Evolutionary conservation across 2,888 invertebrate genomes (phyloP).

Genomic region (Zhengitettix transpicula): DNA sequence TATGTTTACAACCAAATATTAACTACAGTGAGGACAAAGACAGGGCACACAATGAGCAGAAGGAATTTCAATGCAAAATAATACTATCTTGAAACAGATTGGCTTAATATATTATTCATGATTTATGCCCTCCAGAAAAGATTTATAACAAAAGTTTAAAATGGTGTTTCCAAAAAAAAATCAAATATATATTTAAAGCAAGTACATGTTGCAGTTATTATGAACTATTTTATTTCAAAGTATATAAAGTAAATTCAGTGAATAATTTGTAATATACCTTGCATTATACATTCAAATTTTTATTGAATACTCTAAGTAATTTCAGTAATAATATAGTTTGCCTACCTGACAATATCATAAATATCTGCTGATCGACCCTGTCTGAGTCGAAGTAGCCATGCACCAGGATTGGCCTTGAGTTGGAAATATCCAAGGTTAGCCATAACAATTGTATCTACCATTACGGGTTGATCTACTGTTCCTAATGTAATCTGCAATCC

Average conservation of each 20-base stretch:
- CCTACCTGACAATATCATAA: conserved; percentile 70
- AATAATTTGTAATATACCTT: background rate
- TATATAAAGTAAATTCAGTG: background rate
- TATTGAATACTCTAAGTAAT: too few species aligned
- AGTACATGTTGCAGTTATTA: background rate
- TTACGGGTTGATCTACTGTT: conserved; percentile 54
- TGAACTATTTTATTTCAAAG: background rate
- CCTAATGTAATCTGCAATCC: conserved; percentile 94
- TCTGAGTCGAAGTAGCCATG: conserved; percentile 76
- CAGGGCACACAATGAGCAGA: too few species aligned
- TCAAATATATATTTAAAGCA: background rate
- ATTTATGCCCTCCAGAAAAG: too few species aligned
- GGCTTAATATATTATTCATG: too few species aligned
- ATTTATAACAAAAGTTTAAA: too few species aligned
- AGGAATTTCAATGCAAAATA: too few species aligned
- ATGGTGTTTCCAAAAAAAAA: too few species aligned
- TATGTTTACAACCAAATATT: too few species aligned
- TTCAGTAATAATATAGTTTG: conserved; percentile 3
- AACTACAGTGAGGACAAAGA: too few species aligned
- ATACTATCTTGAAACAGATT: too few species aligned
- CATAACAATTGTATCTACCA: conserved; percentile 99
- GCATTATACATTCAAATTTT: too few species aligned
- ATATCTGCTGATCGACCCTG: conserved; percentile 91
- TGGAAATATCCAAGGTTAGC: conserved; percentile 98
- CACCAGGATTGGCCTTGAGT: conserved; percentile 93